Percentiles rank a stretch among this genome's conserved stretches.
These are phyloP conservation scores for Eurypyga helias DNA, from an alignment of 2,113 vertebrate genomes.

Conservation along the genomic window DNA sequence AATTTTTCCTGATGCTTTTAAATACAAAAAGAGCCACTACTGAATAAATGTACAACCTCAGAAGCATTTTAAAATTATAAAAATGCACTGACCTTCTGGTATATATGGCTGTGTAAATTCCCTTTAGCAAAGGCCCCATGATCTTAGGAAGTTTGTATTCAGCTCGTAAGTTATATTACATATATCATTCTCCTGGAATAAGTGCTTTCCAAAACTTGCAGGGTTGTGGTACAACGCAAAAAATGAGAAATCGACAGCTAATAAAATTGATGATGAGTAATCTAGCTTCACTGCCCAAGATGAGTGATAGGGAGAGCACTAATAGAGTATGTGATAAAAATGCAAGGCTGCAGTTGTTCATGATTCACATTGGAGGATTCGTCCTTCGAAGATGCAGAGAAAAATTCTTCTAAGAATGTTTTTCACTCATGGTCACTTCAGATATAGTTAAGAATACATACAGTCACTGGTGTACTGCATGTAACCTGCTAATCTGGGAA, in stretches of 20 bases:
- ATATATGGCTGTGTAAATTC: background rate
- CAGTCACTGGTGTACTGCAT: background rate
- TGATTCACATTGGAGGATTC: background rate
- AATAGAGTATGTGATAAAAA: conserved; percentile 9
- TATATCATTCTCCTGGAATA: background rate
- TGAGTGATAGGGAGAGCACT: conserved; percentile 13
- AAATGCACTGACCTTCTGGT: background rate
- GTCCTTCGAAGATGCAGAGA: background rate
- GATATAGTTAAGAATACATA: background rate
- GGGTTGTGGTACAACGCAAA: background rate
- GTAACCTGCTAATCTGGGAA: background rate
- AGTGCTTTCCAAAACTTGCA: conserved; percentile 2
- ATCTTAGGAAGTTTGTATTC: conserved; percentile 1
- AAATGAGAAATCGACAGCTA: conserved; percentile 18
- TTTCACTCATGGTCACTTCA: background rate
- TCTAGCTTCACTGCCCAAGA: conserved; percentile 10
- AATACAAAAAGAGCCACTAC: background rate
- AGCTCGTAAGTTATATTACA: background rate
- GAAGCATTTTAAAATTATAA: background rate
- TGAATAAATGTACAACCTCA: background rate
- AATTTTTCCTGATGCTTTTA: background rate
- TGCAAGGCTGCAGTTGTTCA: background rate
- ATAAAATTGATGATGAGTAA: conserved; percentile 46
- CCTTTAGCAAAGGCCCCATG: background rate
- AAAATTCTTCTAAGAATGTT: background rate